phyloP scores from a whole-genome alignment of 2,888 invertebrate species.

The Cephus nigrinus region DNA sequence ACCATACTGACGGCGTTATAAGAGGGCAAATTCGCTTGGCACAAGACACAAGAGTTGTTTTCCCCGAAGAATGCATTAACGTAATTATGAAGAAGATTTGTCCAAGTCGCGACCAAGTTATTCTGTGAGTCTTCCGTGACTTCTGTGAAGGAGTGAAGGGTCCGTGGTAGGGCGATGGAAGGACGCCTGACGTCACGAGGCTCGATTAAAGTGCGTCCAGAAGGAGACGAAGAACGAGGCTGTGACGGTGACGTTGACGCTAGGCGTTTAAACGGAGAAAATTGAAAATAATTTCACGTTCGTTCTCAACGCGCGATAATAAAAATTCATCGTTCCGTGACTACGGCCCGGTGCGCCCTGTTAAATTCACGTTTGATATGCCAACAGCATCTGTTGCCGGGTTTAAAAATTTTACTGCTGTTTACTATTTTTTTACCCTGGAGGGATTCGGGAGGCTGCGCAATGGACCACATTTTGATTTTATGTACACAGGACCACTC shows the following conservation, averaged over 20 bases:
- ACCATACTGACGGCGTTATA: conserved; percentile 1
- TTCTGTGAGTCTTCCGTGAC: neutral
- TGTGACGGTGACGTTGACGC: neutral
- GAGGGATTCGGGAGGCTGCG: neutral
- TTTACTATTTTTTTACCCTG: conserved; percentile 28
- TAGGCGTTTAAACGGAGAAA: neutral
- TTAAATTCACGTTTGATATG: conserved; percentile 4
- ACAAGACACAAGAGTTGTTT: conserved; percentile 35
- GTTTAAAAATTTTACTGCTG: conserved; percentile 27
- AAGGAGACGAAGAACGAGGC: neutral
- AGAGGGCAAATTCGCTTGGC: neutral
- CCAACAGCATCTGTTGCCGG: conserved; percentile 34
- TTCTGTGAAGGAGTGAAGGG: neutral
- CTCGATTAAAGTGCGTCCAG: neutral
- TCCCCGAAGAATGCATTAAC: conserved; percentile 41
- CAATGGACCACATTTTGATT: neutral
- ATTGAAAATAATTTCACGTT: conserved; percentile 6
- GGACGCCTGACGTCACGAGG: conserved; percentile 1
- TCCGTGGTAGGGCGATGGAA: conserved; percentile 11
- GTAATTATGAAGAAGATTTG: conserved; percentile 26
- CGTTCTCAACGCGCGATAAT: conserved; percentile 26
- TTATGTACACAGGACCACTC: neutral
- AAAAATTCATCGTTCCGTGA: conserved; percentile 35
- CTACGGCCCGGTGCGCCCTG: neutral
- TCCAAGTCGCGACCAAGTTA: neutral